A percentile compares a stretch with the other conserved stretches of the same genome.
These are phyloP conservation scores for Sebastiscus tertius DNA, from an alignment of 2,797 vertebrate genomes.

Conservation along the genomic window DNA sequence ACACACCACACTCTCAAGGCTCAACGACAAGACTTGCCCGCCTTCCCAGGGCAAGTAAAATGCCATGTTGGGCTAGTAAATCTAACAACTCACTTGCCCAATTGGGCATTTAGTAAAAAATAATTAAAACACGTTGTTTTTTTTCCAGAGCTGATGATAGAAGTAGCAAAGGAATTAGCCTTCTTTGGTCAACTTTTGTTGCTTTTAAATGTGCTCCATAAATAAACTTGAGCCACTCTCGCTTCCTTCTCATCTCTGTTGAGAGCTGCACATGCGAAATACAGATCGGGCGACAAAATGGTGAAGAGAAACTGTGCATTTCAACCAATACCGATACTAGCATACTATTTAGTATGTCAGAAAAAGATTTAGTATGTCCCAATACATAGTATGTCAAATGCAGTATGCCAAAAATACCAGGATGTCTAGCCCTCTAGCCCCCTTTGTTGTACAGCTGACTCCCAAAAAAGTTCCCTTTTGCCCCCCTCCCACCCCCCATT, in stretches of 20 bases:
- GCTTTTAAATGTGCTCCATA: not conserved
- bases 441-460: no score
- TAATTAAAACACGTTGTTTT: not conserved
- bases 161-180: not conserved
- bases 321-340: not conserved
- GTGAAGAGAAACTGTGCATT: no score
- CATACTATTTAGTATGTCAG: not conserved
- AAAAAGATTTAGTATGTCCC: not conserved
- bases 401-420: not conserved
- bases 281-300: not conserved
- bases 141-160: no score
- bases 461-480: no score
- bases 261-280: not conserved
- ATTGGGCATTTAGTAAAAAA: not conserved
- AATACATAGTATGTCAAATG: not conserved
- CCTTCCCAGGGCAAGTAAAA: not conserved
- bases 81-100: not conserved
- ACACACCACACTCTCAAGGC: not conserved
- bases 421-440: not conserved
- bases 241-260: not conserved
- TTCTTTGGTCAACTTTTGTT: not conserved
- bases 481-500: no score
- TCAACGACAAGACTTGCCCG: not conserved
- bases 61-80: not conserved
- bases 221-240: not conserved